phyloP scores from a whole-genome alignment of 37 sponge, comb jelly and placozoan species.

The Ianthella basta region DNA sequence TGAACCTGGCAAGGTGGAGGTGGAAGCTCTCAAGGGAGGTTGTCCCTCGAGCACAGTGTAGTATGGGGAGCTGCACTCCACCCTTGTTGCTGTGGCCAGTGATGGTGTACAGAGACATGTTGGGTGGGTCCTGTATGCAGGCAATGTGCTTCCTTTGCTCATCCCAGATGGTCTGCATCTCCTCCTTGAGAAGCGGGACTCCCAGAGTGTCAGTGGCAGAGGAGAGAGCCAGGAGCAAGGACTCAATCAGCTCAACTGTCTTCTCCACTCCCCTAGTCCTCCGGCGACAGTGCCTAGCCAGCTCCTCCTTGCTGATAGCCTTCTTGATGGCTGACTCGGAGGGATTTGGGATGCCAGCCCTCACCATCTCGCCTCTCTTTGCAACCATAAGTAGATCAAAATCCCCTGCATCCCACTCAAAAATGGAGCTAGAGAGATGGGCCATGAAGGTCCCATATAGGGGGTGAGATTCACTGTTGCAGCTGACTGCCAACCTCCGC shows the following conservation, averaged over 20 bases:
- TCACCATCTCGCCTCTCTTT: slow-evolving; percentile 23
- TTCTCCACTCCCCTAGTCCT: slow-evolving; percentile 25
- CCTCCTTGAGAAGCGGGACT: slow-evolving; percentile 32
- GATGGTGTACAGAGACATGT: slow-evolving; percentile 16
- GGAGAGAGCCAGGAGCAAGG: slow-evolving; percentile 29
- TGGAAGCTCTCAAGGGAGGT: slow-evolving; percentile 46
- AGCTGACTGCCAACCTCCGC: slow-evolving; percentile 42
- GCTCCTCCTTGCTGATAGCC: slow-evolving; percentile 39
- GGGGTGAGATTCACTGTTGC: slow-evolving; percentile 51
- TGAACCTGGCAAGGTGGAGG: slow-evolving; percentile 41
- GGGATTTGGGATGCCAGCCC: slow-evolving; percentile 29
- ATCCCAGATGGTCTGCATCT: slow-evolving; percentile 40
- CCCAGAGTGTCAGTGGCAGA: slow-evolving; percentile 42
- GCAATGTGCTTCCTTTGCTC: slow-evolving; percentile 52
- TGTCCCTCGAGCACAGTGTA: slow-evolving; percentile 41
- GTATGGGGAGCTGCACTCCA: slow-evolving; percentile 12
- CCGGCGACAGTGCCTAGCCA: slow-evolving; percentile 37
- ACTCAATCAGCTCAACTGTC: slow-evolving; percentile 11
- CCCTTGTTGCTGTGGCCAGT: slow-evolving; percentile 35
- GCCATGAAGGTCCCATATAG: slow-evolving; percentile 50
- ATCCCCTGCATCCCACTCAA: slow-evolving; percentile 46
- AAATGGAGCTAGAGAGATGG: slow-evolving; percentile 21
- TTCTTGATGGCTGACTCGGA: slow-evolving; percentile 14
- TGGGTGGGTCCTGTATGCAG: slow-evolving; percentile 46
- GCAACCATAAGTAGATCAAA: slow-evolving; percentile 12